Evolutionary conservation across 2,888 invertebrate genomes (phyloP).

Genomic region (Cremastobaeus sp.): DNA sequence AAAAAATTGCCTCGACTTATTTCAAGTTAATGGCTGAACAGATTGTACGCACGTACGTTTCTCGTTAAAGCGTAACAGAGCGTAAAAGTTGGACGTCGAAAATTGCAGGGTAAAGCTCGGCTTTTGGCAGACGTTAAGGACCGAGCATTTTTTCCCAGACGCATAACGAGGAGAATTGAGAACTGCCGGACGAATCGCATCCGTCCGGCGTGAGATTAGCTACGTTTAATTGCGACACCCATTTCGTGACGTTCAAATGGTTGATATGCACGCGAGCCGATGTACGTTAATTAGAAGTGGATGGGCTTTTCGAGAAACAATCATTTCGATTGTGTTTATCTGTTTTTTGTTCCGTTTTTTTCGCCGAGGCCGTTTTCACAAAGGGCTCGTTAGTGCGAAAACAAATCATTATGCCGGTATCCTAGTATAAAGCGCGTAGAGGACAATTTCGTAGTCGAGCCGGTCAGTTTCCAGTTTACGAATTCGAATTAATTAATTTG

Average conservation of each 20-base stretch:
- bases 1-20: constrained; percentile 5
- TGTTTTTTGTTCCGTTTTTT: constrained; percentile 1
- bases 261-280: constrained; percentile 44
- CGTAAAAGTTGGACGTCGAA: constrained; percentile 30
- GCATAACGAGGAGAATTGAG: constrained; percentile 49
- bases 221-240: constrained; percentile 54
- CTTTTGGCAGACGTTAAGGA: constrained; percentile 21
- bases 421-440: not conserved
- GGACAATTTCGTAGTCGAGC: not conserved
- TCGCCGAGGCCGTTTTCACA: not conserved
- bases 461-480: not conserved
- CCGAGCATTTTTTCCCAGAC: constrained; percentile 35
- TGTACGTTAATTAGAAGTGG: constrained; percentile 34
- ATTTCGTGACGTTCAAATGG: constrained; percentile 44
- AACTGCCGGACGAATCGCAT: constrained; percentile 42
- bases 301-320: constrained; percentile 43
- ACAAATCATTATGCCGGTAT: not conserved
- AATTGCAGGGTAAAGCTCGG: constrained; percentile 34
- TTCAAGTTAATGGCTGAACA: constrained; percentile 1
- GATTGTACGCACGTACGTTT: constrained; percentile 28
- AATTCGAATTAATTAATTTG: constrained; percentile 11
- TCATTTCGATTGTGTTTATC: constrained; percentile 18
- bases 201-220: constrained; percentile 41
- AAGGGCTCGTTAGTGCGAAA: constrained; percentile 1
- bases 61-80: not conserved